Base-by-base conservation (phyloP, 2,797 vertebrate species). In the Sylvilagus floridanus region DNA sequence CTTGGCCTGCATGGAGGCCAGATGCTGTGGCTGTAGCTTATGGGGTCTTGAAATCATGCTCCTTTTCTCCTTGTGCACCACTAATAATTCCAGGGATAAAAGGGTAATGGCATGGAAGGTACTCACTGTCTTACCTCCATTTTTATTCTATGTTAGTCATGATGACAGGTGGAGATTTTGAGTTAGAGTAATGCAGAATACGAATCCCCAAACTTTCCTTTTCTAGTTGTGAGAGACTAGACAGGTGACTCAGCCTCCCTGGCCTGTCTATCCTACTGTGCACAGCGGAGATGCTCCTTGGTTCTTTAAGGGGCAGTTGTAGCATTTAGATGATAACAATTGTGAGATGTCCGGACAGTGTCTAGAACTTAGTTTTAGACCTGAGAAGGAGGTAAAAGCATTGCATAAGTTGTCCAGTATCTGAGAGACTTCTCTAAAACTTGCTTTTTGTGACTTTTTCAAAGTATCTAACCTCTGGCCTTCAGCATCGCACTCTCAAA, bases 401-500 rank as follows among this genome's bases (percentile, higher is more conserved):
- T 32, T 37, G 10, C 47, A 19, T 84, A 30, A 3, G 42, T 78
- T 57, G 28, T 8, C 30, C 54, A 89, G 42, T 52, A 47, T 84
- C 77, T 90, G 35, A 35, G 37, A 68, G 42, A 35, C 32, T 52
- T 90, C 69, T n/a, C 42, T 21, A 60, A 52, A 78, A n/a, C 24
- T 2, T 35, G 28, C 22, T 52, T 4, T 89, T 4, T 89, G 76
- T 75, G 71, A 69, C 32, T 71, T 81, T 9, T 5, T 81, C 62
- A 79, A 78, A 82, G 22, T 32, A 54, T 12, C 62, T 81, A 57
- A 66, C n/a, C 60, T 42, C 57, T 63, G 24, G 10, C 8, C 37
- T n/a, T 87, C 26, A 78, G 13, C 17, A 24, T 72, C 24, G 77
- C 6, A 50, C 78, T 82, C 95, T 13, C 91, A 57, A 94, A 91